A percentile compares a stretch with the other conserved stretches of the same genome.
Conservation (phyloP, 2,888 invertebrate genomes). For the Phortica okadai region DNA sequence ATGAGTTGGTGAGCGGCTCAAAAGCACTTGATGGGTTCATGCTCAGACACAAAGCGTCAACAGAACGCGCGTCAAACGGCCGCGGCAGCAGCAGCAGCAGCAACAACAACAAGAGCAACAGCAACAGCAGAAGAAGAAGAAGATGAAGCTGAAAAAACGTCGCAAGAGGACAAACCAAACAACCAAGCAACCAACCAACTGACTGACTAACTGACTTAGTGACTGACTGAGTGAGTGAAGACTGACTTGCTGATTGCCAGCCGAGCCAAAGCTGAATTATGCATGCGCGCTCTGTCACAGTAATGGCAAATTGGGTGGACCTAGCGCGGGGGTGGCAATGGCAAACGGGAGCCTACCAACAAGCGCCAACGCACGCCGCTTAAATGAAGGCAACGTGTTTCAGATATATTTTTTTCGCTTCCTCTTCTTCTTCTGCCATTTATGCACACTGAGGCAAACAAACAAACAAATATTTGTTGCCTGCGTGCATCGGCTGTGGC, state of each 20-base stretch:
- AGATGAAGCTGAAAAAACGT: neutral
- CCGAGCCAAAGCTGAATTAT: constrained; percentile 59
- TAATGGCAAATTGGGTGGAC: neutral
- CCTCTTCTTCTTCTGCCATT: constrained; percentile 46
- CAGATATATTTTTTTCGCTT: constrained; percentile 16
- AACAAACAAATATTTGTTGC: constrained; percentile 70
- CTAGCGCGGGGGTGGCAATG: neutral
- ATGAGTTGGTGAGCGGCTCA: constrained; percentile 1
- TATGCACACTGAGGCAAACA: constrained; percentile 68
- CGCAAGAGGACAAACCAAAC: neutral
- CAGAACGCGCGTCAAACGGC: constrained; percentile 25
- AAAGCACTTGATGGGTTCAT: neutral
- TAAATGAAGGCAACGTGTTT: neutral
- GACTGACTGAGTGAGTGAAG: constrained; percentile 56
- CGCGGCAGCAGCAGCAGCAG: constrained; percentile 24
- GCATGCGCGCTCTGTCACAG: constrained; percentile 51
- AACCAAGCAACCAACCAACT: constrained; percentile 7
- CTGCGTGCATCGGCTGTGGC: constrained; percentile 44
- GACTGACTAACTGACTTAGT: neutral
- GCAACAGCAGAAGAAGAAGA: neutral
- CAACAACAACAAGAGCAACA: constrained; percentile 32
- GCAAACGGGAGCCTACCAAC: neutral
- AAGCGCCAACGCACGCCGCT: too few species aligned
- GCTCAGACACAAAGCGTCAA: constrained; percentile 29
- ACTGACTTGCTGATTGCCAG: constrained; percentile 39